A percentile compares a stretch with the other conserved stretches of the same genome.
Evolutionary conservation across 2,888 invertebrate genomes (phyloP).

Genomic region (Ptycholaimellus sp.): DNA sequence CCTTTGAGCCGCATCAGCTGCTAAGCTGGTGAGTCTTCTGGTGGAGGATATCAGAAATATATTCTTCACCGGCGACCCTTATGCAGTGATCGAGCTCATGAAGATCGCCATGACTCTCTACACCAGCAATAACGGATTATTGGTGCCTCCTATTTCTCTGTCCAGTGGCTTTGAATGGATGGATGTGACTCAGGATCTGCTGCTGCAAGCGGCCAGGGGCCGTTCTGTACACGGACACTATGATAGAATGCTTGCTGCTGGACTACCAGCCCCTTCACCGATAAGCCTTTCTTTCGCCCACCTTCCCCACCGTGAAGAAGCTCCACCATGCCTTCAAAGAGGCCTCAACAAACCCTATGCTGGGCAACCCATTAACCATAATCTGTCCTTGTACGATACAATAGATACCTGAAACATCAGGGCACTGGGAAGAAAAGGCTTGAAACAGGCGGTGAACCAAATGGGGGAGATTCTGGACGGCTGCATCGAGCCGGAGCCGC

Average conservation of each 20-base stretch:
- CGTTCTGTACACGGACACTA: conserved; percentile 60
- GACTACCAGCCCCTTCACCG: too few species aligned
- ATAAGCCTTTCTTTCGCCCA: too few species aligned
- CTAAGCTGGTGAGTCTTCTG: conserved; percentile 63
- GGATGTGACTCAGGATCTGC: conserved; percentile 37
- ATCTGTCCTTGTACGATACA: too few species aligned
- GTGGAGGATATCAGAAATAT: conserved; percentile 84
- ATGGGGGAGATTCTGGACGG: conserved; percentile 75
- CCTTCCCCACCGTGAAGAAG: conserved; percentile 56
- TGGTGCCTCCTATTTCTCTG: neutral
- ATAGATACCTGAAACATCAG: too few species aligned
- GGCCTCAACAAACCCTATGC: conserved; percentile 42
- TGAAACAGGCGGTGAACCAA: too few species aligned
- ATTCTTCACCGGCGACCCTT: conserved; percentile 69
- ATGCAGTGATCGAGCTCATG: conserved; percentile 96
- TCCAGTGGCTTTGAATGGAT: neutral
- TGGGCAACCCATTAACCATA: too few species aligned
- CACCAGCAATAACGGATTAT: conserved; percentile 50
- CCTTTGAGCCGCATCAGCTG: conserved; percentile 39
- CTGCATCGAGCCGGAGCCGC: conserved; percentile 33
- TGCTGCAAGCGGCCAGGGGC: conserved; percentile 71
- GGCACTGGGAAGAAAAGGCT: too few species aligned
- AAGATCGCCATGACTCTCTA: conserved; percentile 96
- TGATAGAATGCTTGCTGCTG: conserved; percentile 59
- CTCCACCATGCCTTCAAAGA: conserved; percentile 68